These are phyloP conservation scores for Ceratina japonica DNA, from an alignment of 1,140 invertebrate species.

Conservation along the genomic window DNA sequence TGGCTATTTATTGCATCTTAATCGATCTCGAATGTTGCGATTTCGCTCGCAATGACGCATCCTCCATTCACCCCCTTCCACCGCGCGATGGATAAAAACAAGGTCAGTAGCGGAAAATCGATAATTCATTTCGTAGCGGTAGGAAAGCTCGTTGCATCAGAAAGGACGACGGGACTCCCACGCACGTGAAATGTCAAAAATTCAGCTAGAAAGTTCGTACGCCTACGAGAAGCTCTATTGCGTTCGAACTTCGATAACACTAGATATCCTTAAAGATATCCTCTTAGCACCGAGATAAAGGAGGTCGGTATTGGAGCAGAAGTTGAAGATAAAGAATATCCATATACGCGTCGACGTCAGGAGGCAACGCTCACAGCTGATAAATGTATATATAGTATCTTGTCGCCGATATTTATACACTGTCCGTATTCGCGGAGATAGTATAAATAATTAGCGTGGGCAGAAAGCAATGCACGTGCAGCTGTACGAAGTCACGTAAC, in stretches of 20 bases:
- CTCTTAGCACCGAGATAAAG: background rate
- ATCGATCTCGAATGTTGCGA: background rate
- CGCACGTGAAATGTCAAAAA: too few species aligned
- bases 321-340: conserved; percentile 1
- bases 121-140: background rate
- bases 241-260: background rate
- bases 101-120: conserved; percentile 31
- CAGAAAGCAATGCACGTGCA: background rate
- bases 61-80: too few species aligned
- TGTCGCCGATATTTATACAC: background rate
- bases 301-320: background rate
- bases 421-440: conserved; percentile 6
- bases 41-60: background rate
- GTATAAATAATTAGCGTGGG: conserved; percentile 18
- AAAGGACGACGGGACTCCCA: background rate
- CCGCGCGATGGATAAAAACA: background rate
- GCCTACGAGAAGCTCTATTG: too few species aligned
- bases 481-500: background rate
- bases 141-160: background rate
- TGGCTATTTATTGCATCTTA: background rate
- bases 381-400: background rate
- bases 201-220: too few species aligned
- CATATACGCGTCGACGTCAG: background rate
- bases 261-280: background rate
- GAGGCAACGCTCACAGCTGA: background rate